Evolutionary conservation across 2,113 vertebrate species (phyloP), one percentile per base, ranked within the genome.

Genomic region (Scolopax mira): DNA sequence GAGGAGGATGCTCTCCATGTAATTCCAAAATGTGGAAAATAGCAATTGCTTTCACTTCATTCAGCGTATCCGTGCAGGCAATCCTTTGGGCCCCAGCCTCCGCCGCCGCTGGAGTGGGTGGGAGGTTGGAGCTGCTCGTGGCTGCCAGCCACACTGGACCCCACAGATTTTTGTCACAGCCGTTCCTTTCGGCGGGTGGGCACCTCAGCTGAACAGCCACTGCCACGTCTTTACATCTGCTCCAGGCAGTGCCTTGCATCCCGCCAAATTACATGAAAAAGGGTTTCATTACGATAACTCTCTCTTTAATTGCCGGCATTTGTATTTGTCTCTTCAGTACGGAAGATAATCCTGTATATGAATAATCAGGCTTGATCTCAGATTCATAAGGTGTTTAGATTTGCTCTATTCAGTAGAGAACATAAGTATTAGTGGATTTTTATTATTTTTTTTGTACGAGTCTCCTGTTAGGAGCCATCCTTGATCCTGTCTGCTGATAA

Each of bases 11-110:
- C 69, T 90, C 74, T 79, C 85, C 58, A 9, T 88, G 75, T 94
- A 94, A 96, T 97, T 96, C 95, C 90, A 75, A 93, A 96, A 92
- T 79, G 90, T 93, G 92, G 91, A 75, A 93, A 93, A 87, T 30
- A 90, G 88, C 90, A 93, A 94, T 97, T 94, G 88, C 90, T 95
- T 95, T 95, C 72, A 30, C 42, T 92, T 70, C 39, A 67, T 72
- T 93, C 77, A 65, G 77, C 61, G 57, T 37, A 71, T n/a, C 85
- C 1, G 0, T 31, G 52, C 24, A 72, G 65, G 65, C 37, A 52
- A 31, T 65, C 46, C 48, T 79, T 57, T 44, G 33, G 35, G 39
- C 31, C 18, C 14, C 72, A 64, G 52, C 66, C 28, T 39, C 23
- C 33, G 48, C 52, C 77, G 81, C 61, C 3, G 1, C 49, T n/a